Conservation (phyloP, 2,888 invertebrate species). For the Dorcus parallelipipedus region DNA sequence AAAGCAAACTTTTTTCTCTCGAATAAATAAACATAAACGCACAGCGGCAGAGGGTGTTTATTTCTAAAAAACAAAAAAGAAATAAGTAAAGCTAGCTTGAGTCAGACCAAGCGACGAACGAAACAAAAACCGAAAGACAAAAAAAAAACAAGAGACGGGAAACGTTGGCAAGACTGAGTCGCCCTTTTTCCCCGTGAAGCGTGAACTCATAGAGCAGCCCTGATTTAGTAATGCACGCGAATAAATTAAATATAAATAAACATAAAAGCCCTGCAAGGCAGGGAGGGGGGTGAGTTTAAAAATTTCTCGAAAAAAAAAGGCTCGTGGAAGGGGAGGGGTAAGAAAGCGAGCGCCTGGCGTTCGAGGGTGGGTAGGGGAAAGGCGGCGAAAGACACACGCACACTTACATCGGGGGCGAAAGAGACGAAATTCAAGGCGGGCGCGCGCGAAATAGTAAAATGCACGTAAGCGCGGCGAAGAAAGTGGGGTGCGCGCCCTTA, state of each 20-base stretch:
- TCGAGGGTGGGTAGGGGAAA: neutral
- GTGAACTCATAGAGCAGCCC: too few relatives aligned
- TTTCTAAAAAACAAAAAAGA: too few relatives aligned
- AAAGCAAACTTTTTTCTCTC: too few relatives aligned
- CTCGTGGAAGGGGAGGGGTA: conserved; percentile 1
- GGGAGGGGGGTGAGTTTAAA: neutral
- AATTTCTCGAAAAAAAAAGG: neutral
- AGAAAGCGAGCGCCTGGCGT: conserved; percentile 1
- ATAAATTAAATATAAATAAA: neutral
- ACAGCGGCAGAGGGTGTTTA: too few relatives aligned
- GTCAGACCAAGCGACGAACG: neutral
- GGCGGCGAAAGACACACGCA: conserved; percentile 16
- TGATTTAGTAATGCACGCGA: neutral
- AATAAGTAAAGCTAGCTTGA: neutral
- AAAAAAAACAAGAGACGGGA: neutral
- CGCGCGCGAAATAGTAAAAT: conserved; percentile 21
- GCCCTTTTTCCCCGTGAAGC: too few relatives aligned
- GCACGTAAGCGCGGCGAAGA: conserved; percentile 20
- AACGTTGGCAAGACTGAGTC: too few relatives aligned
- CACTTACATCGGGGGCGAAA: conserved; percentile 17
- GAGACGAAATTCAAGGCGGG: conserved; percentile 18
- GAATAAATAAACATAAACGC: too few relatives aligned
- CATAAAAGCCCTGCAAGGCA: neutral
- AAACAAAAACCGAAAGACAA: neutral
- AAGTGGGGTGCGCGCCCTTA: conserved; percentile 18